A percentile compares a stretch with the other conserved stretches of the same genome.
These are phyloP conservation scores for Apodemia zela DNA, from an alignment of 2,888 invertebrate genomes.

Conservation along the genomic window DNA sequence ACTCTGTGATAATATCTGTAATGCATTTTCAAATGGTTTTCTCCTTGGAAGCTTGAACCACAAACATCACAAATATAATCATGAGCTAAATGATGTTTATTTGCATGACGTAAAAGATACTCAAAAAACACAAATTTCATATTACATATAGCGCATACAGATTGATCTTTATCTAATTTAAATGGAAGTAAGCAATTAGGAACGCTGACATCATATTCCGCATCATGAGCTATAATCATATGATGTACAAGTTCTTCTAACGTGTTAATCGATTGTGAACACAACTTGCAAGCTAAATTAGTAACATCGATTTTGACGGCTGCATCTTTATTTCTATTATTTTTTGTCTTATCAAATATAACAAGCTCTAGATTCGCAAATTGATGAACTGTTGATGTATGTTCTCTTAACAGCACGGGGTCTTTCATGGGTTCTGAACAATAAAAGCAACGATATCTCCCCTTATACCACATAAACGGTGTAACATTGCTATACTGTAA, in stretches of 20 bases:
- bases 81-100: constrained; percentile 67
- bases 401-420: constrained; percentile 51
- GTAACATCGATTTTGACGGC: constrained; percentile 71
- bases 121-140: constrained; percentile 70
- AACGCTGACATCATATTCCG: constrained; percentile 63
- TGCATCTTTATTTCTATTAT: constrained; percentile 66
- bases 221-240: constrained; percentile 68
- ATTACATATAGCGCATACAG: constrained; percentile 63
- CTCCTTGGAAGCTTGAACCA: constrained; percentile 71
- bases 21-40: constrained; percentile 72
- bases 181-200: constrained; percentile 69
- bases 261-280: constrained; percentile 46
- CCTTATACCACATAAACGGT: constrained; percentile 70
- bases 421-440: constrained; percentile 65
- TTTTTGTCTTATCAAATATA: constrained; percentile 62
- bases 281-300: constrained; percentile 59
- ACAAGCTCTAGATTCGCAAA: constrained; percentile 61
- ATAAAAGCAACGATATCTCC: constrained; percentile 65
- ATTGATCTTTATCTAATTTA: constrained; percentile 60
- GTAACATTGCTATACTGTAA: constrained; percentile 67
- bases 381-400: constrained; percentile 52
- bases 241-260: constrained; percentile 67
- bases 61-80: constrained; percentile 72
- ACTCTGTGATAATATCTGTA: constrained; percentile 68
- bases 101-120: constrained; percentile 63